phyloP scores from a whole-genome alignment of 1,140 invertebrate species.

The Rhagoletis zephyria region DNA sequence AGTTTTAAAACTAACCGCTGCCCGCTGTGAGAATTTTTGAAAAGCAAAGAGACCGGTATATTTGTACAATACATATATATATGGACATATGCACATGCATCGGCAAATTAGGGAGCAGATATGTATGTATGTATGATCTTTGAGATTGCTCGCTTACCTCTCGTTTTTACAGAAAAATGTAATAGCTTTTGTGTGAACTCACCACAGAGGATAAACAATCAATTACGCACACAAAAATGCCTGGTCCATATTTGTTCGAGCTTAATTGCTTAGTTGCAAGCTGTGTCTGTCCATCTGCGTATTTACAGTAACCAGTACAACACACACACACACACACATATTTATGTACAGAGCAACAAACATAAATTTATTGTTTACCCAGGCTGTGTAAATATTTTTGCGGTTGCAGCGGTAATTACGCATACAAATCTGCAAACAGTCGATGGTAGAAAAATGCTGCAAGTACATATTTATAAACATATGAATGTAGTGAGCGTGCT shows the following conservation, averaged over 20 bases:
- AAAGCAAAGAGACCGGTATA: neutral
- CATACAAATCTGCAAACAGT: slow-evolving; percentile 46
- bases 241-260: neutral
- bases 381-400: slow-evolving; percentile 34
- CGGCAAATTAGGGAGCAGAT: neutral
- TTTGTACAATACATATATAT: too few relatives aligned
- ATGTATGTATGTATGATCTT: neutral
- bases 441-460: slow-evolving; percentile 5
- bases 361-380: slow-evolving; percentile 45
- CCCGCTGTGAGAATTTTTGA: neutral
- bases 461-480: neutral
- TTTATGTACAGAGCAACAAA: neutral
- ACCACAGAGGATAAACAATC: neutral
- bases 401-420: slow-evolving; percentile 44
- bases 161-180: neutral
- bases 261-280: slow-evolving; percentile 32
- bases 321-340: neutral
- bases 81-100: neutral
- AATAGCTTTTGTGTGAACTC: neutral
- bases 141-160: neutral
- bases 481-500: neutral
- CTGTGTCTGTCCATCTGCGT: neutral
- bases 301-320: slow-evolving; percentile 6
- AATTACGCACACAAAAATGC: neutral
- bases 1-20: neutral